A percentile compares a stretch with the other conserved stretches of the same genome.
phyloP scores from a whole-genome alignment of 2,888 invertebrate species.

The Parasteatoda lunata region DNA sequence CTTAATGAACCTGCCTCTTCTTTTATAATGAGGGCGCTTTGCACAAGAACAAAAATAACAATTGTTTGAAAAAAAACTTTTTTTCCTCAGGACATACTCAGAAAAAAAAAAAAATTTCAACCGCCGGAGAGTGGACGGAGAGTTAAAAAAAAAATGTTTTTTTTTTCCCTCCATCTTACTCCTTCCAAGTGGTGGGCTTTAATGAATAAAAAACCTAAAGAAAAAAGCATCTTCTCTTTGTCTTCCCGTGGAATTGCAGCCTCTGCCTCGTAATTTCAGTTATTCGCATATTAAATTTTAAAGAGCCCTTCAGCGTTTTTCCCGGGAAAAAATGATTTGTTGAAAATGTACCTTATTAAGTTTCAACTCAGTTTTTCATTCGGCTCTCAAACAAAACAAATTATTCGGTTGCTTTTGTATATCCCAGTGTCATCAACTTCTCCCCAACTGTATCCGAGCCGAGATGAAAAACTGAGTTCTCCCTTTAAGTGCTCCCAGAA shows the following conservation, averaged over 20 bases:
- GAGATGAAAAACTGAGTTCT: slow-evolving; percentile 57
- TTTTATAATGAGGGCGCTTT: slow-evolving; percentile 66
- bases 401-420: slow-evolving; percentile 65
- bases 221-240: slow-evolving; percentile 46
- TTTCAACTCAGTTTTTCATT: slow-evolving; percentile 66
- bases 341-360: slow-evolving; percentile 69
- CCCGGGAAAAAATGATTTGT: slow-evolving; percentile 62
- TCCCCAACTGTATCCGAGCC: slow-evolving; percentile 36
- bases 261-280: slow-evolving; percentile 67
- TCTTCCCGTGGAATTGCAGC: slow-evolving; percentile 49
- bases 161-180: neutral
- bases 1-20: slow-evolving; percentile 68
- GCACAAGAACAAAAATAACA: slow-evolving; percentile 67
- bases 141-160: no score
- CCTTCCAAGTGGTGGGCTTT: slow-evolving; percentile 64
- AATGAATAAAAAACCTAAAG: slow-evolving; percentile 67
- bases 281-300: slow-evolving; percentile 69
- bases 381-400: slow-evolving; percentile 67
- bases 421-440: slow-evolving; percentile 57
- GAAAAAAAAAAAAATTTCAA: neutral
- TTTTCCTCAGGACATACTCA: neutral
- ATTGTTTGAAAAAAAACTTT: slow-evolving; percentile 57
- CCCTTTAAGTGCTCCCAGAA: slow-evolving; percentile 40
- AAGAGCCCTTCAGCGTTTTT: slow-evolving; percentile 66
- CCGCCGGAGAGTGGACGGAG: neutral